Conservation (phyloP, 2,113 vertebrate genomes). For the Carlito syrichta region DNA sequence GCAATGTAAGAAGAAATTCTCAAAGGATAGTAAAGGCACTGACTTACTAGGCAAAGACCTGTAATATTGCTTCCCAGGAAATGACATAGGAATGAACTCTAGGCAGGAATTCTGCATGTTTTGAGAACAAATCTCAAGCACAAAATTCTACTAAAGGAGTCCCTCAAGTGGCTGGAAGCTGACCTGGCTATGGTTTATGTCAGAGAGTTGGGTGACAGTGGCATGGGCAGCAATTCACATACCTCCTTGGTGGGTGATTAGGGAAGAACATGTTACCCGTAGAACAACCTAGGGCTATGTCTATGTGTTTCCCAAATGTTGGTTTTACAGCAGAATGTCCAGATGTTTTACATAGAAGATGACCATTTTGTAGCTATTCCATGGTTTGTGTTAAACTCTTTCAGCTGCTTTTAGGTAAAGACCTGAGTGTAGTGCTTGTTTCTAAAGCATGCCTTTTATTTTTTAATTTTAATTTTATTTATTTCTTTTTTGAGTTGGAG, state of each 20-base stretch:
- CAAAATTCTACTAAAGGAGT: not conserved
- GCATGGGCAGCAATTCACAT: not conserved
- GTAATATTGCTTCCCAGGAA: not conserved
- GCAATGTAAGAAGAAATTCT: not conserved
- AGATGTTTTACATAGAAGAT: not conserved
- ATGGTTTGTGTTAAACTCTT: not conserved
- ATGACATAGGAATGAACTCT: not conserved
- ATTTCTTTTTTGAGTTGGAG: too few relatives aligned
- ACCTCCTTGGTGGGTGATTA: not conserved
- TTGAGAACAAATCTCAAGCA: slow-evolving; percentile 14
- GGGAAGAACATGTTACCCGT: not conserved
- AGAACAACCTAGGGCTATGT: not conserved
- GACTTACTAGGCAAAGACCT: not conserved
- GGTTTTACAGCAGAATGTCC: not conserved
- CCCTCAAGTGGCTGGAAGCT: not conserved
- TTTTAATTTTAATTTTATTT: too few relatives aligned
- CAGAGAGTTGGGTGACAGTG: not conserved
- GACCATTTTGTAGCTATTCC: not conserved
- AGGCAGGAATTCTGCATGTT: not conserved
- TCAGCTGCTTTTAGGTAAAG: not conserved
- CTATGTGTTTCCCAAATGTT: not conserved
- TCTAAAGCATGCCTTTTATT: not conserved
- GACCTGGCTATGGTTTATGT: not conserved
- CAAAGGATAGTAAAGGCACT: not conserved
- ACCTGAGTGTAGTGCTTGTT: not conserved